A percentile compares a stretch with the other conserved stretches of the same genome.
Conservation (phyloP, 2,797 vertebrate species). For the Dendrocincla fuliginosa region DNA sequence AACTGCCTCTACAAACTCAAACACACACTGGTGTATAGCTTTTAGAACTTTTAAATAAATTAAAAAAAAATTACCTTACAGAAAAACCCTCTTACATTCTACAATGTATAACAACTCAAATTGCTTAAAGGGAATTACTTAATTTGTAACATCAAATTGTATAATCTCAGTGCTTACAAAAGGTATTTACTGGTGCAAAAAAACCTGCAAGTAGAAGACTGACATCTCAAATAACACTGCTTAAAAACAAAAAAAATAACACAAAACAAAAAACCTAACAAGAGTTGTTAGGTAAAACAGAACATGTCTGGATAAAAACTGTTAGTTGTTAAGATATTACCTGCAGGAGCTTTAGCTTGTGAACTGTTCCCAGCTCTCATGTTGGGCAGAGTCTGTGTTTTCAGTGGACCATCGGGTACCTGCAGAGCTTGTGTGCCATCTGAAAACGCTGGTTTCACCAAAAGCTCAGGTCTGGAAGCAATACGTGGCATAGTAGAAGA, state of each 20-base stretch:
- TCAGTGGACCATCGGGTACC: conserved; percentile 73
- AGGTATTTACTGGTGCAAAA: not conserved
- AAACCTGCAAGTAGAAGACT: not conserved
- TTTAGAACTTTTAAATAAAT: not conserved
- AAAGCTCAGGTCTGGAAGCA: conserved; percentile 85
- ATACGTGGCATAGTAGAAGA: conserved; percentile 94
- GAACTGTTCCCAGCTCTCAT: conserved; percentile 71
- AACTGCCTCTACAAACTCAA: not conserved
- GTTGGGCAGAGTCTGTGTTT: conserved; percentile 81
- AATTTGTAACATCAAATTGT: not conserved
- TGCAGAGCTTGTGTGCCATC: conserved; percentile 83
- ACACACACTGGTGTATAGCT: not conserved
- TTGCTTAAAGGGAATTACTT: not conserved
- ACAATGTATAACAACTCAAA: not conserved
- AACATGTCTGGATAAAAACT: not conserved
- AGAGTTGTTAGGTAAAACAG: not conserved
- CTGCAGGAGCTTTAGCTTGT: conserved; percentile 71
- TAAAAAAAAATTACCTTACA: not conserved
- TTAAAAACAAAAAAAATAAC: not conserved
- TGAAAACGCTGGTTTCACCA: conserved; percentile 89
- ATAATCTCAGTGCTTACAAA: not conserved
- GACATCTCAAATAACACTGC: not conserved
- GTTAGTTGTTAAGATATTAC: conserved; percentile 4
- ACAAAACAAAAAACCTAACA: not conserved
- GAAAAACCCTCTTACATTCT: not conserved